Percentiles rank a stretch among this genome's conserved stretches.
These are phyloP conservation scores for Tineola bisselliella DNA, from an alignment of 2,888 invertebrate species.

Conservation along the genomic window DNA sequence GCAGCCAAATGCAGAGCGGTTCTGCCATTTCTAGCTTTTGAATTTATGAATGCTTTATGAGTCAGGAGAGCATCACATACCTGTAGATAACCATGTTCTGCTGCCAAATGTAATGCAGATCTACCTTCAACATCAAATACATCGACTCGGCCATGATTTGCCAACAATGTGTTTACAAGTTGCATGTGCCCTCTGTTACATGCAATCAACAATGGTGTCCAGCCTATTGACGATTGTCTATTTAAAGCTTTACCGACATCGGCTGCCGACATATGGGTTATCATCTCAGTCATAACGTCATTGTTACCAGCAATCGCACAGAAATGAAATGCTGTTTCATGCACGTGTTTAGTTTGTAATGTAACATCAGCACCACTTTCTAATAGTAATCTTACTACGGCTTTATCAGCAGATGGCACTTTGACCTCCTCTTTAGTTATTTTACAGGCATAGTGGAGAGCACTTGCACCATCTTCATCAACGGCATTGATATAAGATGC, in stretches of 20 bases:
- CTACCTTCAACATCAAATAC: conserved; percentile 97
- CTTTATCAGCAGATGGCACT: conserved; percentile 78
- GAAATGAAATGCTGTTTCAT: conserved; percentile 96
- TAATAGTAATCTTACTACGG: conserved; percentile 88
- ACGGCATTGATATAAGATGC: conserved; percentile 87
- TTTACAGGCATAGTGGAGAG: conserved; percentile 94
- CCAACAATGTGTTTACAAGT: conserved; percentile 86
- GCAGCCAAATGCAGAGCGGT: conserved; percentile 97
- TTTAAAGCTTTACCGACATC: conserved; percentile 95
- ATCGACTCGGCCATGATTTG: conserved; percentile 97
- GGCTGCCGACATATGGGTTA: conserved; percentile 87
- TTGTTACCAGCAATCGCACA: conserved; percentile 96
- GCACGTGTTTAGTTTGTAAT: conserved; percentile 82
- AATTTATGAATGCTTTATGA: conserved; percentile 98
- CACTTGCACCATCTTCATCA: conserved; percentile 92
- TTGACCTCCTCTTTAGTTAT: conserved; percentile 84
- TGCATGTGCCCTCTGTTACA: conserved; percentile 96
- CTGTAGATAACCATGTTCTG: conserved; percentile 91
- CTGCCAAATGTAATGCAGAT: conserved; percentile 94
- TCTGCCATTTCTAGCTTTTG: conserved; percentile 95
- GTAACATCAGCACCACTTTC: conserved; percentile 93
- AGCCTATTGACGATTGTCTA: conserved; percentile 91
- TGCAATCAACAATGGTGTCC: conserved; percentile 97
- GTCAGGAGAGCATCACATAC: conserved; percentile 90
- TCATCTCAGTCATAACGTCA: conserved; percentile 93